Evolutionary conservation across 2,888 invertebrate species (phyloP), one percentile per base, ranked within the genome.

Genomic region (Torymus aiolomorphi): DNA sequence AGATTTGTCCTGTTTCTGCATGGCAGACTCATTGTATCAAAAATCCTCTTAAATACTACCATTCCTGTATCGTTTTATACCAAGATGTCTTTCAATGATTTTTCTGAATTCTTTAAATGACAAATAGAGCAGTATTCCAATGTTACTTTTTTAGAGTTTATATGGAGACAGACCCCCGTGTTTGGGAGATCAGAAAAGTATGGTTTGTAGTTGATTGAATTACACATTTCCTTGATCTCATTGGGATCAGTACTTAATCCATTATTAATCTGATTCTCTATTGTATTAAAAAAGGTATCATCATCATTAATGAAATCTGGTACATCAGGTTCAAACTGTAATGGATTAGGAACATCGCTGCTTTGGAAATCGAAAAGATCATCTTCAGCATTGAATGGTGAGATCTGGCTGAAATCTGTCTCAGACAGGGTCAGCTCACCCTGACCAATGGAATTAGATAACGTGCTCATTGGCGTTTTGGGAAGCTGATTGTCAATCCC

Each of bases 61-160:
- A 16, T 74, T 14, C n/a, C 18, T 31, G 31, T 63, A 74, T 82
- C 69, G 71, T 63, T 82, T 79, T 72, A 67, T 3, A 51, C 12
- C 61, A 16, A 31, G 31, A 31, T 31, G 31, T 69, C 24, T 77
- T 12, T 24, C 14, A 65, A 49, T 8, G 31, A 31, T 31, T 31
- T 31, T 31, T 76, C 52, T 54, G 86, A 81, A 73, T 86, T 88
- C 80, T 91, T 92, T 77, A 91, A 91, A 85, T 92, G 92, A 84
- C 93, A 94, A 51, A 88, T 89, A 1, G 92, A 88, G 86, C 93
- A 94, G 85, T 92, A 93, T 85, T 93, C 93, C 80, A 93, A 86
- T 0, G 93, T 93, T 54, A 93, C 91, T 85, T 91, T 91, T 66
- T 92, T 91, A 59, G 92, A 91, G 79, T 92, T 92, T 16, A 93